Conservation (phyloP, 2,888 invertebrate species). For the Ophion ventricosus region DNA sequence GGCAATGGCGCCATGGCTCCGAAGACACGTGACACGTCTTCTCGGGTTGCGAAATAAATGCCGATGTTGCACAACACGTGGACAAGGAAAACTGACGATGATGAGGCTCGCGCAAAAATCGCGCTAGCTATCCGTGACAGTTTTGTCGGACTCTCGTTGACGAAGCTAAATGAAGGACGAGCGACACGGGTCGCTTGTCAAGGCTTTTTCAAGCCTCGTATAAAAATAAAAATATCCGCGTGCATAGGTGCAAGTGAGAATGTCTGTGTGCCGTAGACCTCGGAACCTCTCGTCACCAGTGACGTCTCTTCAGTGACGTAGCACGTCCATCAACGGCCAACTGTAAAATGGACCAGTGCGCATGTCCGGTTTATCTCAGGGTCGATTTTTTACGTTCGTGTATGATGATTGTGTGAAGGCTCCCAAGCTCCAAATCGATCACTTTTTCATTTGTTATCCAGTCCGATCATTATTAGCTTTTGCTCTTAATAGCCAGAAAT, state of each 20-base stretch:
- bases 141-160: constrained; percentile 2
- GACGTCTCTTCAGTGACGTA: constrained; percentile 26
- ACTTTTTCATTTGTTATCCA: neutral
- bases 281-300: neutral
- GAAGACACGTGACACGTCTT: constrained; percentile 35
- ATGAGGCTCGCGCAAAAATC: constrained; percentile 15
- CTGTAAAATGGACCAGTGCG: neutral
- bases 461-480: neutral
- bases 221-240: constrained; percentile 33
- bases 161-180: constrained; percentile 44
- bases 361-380: neutral
- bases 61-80: constrained; percentile 37
- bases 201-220: constrained; percentile 24
- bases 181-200: constrained; percentile 36
- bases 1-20: constrained; percentile 5
- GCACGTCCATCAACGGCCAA: neutral
- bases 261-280: neutral
- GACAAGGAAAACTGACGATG: constrained; percentile 13
- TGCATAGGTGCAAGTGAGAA: neutral
- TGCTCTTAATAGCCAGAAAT: no score
- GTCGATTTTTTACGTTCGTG: no score
- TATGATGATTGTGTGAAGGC: no score
- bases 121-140: constrained; percentile 16
- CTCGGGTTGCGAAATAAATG: constrained; percentile 28
- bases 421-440: no score